Percentiles rank a stretch among this genome's conserved stretches.
These are phyloP conservation scores for Mormyrops attenuatus DNA, from an alignment of 2,797 vertebrate genomes.

Conservation along the genomic window DNA sequence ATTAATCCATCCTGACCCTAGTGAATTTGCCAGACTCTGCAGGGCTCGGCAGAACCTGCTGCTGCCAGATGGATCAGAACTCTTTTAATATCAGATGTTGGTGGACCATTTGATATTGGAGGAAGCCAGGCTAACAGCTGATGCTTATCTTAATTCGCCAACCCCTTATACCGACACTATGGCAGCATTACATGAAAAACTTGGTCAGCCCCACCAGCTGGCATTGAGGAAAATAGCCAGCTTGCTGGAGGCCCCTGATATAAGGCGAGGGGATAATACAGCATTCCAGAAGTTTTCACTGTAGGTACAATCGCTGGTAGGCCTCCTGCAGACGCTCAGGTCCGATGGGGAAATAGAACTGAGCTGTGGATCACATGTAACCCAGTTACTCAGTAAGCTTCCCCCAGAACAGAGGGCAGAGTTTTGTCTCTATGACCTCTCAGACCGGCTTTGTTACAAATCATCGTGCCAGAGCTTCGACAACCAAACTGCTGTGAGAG, in stretches of 20 bases:
- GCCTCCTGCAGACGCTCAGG: not conserved
- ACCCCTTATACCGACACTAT: not conserved
- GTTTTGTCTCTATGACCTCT: not conserved
- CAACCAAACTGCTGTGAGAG: not conserved
- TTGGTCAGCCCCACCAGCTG: not conserved
- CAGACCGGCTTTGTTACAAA: not conserved
- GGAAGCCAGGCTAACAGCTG: not conserved
- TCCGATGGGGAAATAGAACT: not conserved
- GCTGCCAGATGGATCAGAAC: not conserved
- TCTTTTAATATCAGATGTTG: not conserved
- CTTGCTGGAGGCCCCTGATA: not conserved
- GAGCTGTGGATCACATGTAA: not conserved
- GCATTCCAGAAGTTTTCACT: not conserved
- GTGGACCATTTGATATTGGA: not conserved
- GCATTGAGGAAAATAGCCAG: not conserved
- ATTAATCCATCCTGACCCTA: not conserved
- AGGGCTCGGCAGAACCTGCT: not conserved
- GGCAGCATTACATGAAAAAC: not conserved
- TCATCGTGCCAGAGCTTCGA: not conserved
- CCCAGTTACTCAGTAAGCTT: not conserved
- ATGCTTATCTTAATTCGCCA: not conserved
- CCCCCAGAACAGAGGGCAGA: not conserved
- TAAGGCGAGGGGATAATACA: not conserved
- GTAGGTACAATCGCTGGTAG: not conserved
- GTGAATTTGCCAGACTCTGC: not conserved